Percentiles rank a stretch among this genome's conserved stretches.
Evolutionary conservation across 2,113 vertebrate genomes (phyloP).

Genomic region (Pelecanus crispus): DNA sequence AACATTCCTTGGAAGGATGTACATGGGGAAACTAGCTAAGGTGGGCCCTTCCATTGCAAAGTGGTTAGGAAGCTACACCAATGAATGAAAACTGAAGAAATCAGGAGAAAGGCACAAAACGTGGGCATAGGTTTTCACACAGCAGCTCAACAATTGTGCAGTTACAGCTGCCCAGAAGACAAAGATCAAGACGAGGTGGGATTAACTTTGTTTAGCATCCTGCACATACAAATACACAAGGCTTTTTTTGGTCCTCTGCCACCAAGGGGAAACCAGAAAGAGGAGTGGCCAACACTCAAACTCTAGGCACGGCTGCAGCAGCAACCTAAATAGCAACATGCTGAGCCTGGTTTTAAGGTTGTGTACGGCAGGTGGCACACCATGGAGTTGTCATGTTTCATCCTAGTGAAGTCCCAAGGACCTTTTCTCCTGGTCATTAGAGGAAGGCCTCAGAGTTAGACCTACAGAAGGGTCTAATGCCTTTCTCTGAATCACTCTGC

Average conservation of each 20-base stretch:
- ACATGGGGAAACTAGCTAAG: neutral
- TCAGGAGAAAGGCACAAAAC: neutral
- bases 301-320: neutral
- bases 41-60: neutral
- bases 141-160: neutral
- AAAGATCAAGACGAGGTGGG: neutral
- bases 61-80: neutral
- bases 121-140: neutral
- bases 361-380: neutral
- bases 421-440: neutral
- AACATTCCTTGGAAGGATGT: neutral
- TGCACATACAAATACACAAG: neutral
- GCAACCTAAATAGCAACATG: neutral
- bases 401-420: neutral
- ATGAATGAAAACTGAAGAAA: neutral
- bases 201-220: neutral
- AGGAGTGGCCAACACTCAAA: neutral
- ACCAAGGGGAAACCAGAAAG: neutral
- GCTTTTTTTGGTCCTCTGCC: neutral
- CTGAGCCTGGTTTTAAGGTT: neutral
- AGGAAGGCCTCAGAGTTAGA: neutral
- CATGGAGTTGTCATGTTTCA: rapidly evolving
- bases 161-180: neutral
- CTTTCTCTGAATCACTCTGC: neutral
- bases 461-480: neutral